Conservation (phyloP, 2,113 vertebrate species). For the Rhinogobius similis region DNA sequence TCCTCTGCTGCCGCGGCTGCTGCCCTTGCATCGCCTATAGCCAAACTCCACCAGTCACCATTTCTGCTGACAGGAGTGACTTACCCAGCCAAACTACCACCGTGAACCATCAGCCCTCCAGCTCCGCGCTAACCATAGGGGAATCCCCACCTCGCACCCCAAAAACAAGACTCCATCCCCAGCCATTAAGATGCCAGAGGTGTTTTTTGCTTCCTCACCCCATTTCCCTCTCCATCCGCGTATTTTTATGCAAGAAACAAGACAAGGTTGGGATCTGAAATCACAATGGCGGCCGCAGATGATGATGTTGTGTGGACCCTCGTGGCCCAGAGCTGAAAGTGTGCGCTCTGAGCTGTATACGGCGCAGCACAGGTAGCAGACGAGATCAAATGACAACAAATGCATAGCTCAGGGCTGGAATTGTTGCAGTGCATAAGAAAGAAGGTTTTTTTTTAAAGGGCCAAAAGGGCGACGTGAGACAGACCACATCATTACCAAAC, state of each 20-base stretch:
- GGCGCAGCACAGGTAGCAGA: constrained; percentile 51
- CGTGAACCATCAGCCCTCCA: constrained; percentile 60
- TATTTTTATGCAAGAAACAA: constrained; percentile 57
- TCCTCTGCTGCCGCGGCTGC: constrained; percentile 18
- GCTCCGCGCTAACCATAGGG: constrained; percentile 57
- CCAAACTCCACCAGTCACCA: constrained; percentile 53
- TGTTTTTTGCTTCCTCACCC: constrained; percentile 54
- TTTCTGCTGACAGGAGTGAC: constrained; percentile 69
- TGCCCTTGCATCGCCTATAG: constrained; percentile 54
- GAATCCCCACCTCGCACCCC: constrained; percentile 38
- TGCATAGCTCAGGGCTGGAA: constrained; percentile 67
- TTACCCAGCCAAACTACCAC: constrained; percentile 59
- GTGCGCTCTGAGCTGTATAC: constrained; percentile 60
- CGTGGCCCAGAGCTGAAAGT: constrained; percentile 57
- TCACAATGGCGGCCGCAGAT: constrained; percentile 59
- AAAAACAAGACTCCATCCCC: constrained; percentile 57
- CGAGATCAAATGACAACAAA: constrained; percentile 68
- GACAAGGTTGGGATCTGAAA: constrained; percentile 43
- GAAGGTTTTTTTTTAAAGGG: constrained; percentile 59
- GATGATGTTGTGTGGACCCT: constrained; percentile 59
- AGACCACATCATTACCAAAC: constrained; percentile 61
- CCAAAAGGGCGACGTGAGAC: constrained; percentile 57
- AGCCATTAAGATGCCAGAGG: constrained; percentile 65
- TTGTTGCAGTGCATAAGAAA: constrained; percentile 42
- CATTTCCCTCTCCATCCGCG: constrained; percentile 40